Evolutionary conservation across 2,797 vertebrate genomes (phyloP), one percentile per base, ranked within the genome.

Genomic region (Chaunax sp.): DNA sequence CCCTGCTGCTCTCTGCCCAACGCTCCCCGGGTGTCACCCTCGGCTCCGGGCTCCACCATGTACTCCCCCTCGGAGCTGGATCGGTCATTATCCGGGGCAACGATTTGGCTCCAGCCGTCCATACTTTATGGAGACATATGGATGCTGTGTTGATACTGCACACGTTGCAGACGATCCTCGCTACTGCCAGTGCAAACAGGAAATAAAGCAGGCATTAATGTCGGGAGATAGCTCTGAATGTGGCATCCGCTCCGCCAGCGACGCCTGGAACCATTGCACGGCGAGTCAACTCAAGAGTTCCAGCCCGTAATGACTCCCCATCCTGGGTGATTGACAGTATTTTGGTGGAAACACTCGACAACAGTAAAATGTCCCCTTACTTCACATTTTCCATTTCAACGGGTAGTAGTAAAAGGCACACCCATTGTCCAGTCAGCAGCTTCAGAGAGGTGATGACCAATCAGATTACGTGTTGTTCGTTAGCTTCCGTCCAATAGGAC

Each of bases 61-160:
- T 91, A 92, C 64, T 94, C 93, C 52, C 92, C 94, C 59, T 94
- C 93, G 28, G 91, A 93, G 64, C 91, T 90, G 58, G 94, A 92
- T 2, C 73, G 85, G 7, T 92, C 92, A 13, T 90, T 90, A 22
- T 94, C 93, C 26, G 92, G 92, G 50, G 79, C 73, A 22, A 82
- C 92, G 28, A 86, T 77, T 19, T 90, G 79, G 74, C 84, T 92
- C 90, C 92, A 93, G 37, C 78, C 90, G 78, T 95, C 93, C 93
- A 95, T 95, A 19, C 58, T 90, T 81, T 53, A 84, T 15, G n/a
- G 41, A 20, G 60, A 54, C 86, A 90, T 89, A 55, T 46, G 77
- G 16, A 64, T 30, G 53, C 37, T 22, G 56, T 63, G 69, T 77
- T 73, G 70, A 70, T 25, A 37, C 61, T 26, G 60, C 18, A 28